These are phyloP conservation scores for Sturnira hondurensis DNA, from an alignment of 2,113 vertebrate genomes.

Conservation along the genomic window DNA sequence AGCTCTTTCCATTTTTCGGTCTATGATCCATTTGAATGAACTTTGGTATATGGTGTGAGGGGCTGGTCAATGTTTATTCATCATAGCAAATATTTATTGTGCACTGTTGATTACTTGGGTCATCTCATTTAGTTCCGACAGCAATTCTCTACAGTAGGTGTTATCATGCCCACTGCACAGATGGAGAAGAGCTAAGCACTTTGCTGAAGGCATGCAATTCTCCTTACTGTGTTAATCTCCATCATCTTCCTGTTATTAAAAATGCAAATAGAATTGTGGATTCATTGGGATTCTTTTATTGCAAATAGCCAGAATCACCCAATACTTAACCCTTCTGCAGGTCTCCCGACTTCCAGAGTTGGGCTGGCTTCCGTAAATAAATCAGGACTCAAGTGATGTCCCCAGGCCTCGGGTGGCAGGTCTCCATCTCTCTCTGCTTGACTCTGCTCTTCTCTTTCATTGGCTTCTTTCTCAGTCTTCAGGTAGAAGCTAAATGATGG, in stretches of 20 bases:
- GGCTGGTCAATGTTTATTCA: not conserved
- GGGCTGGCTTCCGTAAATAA: not conserved
- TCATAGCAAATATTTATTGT: not conserved
- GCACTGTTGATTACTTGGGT: not conserved
- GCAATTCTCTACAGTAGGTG: not conserved
- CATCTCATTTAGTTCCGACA: not conserved
- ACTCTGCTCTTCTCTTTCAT: not conserved
- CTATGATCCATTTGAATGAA: not conserved
- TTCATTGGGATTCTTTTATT: not conserved
- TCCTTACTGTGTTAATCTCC: not conserved
- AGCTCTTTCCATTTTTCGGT: not conserved
- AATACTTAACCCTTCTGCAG: not conserved
- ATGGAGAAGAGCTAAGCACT: not conserved
- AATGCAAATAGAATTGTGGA: not conserved
- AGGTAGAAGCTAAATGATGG: not conserved
- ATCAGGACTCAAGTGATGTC: not conserved
- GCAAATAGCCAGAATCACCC: not conserved
- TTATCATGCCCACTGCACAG: not conserved
- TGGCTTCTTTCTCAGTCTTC: not conserved
- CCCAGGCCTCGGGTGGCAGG: not conserved
- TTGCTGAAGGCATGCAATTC: not conserved
- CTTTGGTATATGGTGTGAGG: not conserved
- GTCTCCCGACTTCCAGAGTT: not conserved
- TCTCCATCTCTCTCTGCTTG: not conserved
- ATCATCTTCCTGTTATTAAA: not conserved